Evolutionary conservation across 2,797 vertebrate species (phyloP).

Genomic region (Cryptoblepharus egeriae): DNA sequence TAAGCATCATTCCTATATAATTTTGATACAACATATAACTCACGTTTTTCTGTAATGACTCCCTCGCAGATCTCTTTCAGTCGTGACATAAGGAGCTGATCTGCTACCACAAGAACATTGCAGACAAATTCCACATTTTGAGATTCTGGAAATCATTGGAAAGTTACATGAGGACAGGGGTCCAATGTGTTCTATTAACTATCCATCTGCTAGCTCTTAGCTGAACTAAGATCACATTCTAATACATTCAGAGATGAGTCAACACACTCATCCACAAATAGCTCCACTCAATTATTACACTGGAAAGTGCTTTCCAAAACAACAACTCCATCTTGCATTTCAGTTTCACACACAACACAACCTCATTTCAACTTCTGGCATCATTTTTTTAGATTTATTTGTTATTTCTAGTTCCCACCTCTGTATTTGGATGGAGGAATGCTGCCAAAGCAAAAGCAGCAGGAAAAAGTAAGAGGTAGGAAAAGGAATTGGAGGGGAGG

Average conservation of each 20-base stretch:
- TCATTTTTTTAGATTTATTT: background rate
- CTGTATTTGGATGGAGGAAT: too few relatives aligned
- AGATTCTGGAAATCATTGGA: conserved; percentile 80
- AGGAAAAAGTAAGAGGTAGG: too few relatives aligned
- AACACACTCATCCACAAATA: background rate
- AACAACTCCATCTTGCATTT: background rate
- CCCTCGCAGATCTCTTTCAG: conserved; percentile 98
- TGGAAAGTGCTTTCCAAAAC: background rate
- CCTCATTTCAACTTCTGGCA: background rate
- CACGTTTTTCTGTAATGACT: conserved; percentile 92
- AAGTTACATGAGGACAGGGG: background rate
- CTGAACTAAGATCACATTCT: background rate
- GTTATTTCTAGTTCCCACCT: background rate
- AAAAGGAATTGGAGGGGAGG: too few relatives aligned
- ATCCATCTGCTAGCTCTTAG: background rate
- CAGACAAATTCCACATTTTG: conserved; percentile 93
- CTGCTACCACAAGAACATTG: conserved; percentile 92
- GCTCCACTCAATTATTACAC: background rate
- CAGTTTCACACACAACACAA: background rate
- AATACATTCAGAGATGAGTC: background rate
- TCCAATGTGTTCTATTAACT: background rate
- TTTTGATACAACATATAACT: conserved; percentile 57
- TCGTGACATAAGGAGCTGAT: conserved; percentile 92
- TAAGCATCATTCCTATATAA: too few relatives aligned
- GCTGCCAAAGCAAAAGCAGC: too few relatives aligned